Base-by-base conservation (phyloP, 2,888 invertebrate genomes). In the Netelia fuscicornis region DNA sequence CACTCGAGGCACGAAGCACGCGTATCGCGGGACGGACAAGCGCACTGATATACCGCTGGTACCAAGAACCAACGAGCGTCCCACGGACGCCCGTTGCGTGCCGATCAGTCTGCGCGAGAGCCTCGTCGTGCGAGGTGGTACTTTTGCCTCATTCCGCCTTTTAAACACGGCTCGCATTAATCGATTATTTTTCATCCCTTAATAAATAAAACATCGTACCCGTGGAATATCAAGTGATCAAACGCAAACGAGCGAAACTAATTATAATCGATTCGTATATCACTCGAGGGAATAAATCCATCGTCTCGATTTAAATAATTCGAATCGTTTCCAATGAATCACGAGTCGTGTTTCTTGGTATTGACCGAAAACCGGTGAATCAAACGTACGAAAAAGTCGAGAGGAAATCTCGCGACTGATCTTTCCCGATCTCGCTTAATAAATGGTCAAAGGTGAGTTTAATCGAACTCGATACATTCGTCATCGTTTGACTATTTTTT, bases 41-140 rank as follows among this genome's bases (percentile, higher is more conserved):
- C 30, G 30, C 30, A 30, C 30, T 30, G 30, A 30, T 30, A 30
- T 30, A 30, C 30, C 30, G 30, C 30, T 30, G 5, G 30, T 30
- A 30, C 30, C 30, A 30, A 70, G 84, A 83, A 75, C 76, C 71
- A 82, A 70, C 82, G 74, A 86, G 81, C 78, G 83, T 70, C 52
- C 54, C 82, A 87, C 84, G 85, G 87, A 77, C 85, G 70, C 88
- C 83, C 83, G 86, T 65, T 77, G 68, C 83, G 82, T 85, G 85
- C 87, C 86, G 89, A 88, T 90, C 91, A 91, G 91, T 91, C 90
- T 89, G 90, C 90, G 91, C 91, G 91, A 89, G 87, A 88, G 87
- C 85, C 76, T 87, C 89, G 89, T 86, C 81, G 85, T 80, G 89
- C 80, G 87, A 88, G 86, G 88, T 81, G 88, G 86, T 48, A 42